These are phyloP conservation scores for Halocynthia aurantium DNA, from an alignment of 23 tunicate species.

Conservation along the genomic window DNA sequence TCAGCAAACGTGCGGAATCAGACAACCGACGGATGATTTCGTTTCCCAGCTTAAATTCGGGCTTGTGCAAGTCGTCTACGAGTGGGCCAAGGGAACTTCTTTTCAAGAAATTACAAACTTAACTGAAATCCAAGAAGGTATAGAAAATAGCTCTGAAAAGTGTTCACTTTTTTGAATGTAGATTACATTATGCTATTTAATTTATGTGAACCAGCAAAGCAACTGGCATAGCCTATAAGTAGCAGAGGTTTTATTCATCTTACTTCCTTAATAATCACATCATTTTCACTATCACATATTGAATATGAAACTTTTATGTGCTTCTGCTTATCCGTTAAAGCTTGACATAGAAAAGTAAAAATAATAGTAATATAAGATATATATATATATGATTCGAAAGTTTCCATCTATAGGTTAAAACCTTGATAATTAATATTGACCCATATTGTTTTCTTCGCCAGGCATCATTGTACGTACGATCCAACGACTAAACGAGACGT, in stretches of 20 bases:
- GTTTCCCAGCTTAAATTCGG: slow-evolving; percentile 71
- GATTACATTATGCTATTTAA: neutral
- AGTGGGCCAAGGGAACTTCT: slow-evolving; percentile 95
- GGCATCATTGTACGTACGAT: slow-evolving; percentile 91
- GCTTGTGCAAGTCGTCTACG: slow-evolving; percentile 79
- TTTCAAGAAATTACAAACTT: slow-evolving; percentile 89
- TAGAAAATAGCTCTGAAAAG: too few species aligned
- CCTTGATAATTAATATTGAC: neutral
- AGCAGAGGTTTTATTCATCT: neutral
- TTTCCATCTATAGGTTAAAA: too few species aligned
- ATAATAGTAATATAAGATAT: too few species aligned
- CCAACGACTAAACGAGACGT: slow-evolving; percentile 85
- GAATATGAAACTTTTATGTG: too few species aligned
- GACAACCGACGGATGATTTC: slow-evolving; percentile 76
- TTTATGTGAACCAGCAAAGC: neutral
- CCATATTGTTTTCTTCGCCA: neutral
- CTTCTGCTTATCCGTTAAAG: too few species aligned
- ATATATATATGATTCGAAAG: too few species aligned
- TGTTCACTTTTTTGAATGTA: too few species aligned
- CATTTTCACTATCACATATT: too few species aligned
- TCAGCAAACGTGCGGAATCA: slow-evolving; percentile 66
- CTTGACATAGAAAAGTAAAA: too few species aligned
- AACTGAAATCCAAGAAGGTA: slow-evolving; percentile 95
- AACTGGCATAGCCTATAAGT: neutral
- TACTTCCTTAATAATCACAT: neutral